phyloP scores from a whole-genome alignment of 1,140 invertebrate genomes.

The Homarus americanus region DNA sequence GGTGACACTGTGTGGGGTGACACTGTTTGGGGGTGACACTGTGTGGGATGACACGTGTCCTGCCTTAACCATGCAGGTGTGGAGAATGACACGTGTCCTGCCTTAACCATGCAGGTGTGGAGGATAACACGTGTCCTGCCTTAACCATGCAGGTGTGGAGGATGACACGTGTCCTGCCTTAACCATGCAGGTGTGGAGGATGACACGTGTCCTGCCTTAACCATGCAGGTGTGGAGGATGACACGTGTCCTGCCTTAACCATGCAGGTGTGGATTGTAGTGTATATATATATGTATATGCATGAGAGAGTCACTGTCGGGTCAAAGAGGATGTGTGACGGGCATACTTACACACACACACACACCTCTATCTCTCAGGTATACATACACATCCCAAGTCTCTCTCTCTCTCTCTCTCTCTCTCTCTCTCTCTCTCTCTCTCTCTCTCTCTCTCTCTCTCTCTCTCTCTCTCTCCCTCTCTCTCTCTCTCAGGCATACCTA shows the following conservation, averaged over 20 bases:
- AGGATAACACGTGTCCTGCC: not conserved
- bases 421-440: no score
- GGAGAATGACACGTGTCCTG: not conserved
- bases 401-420: no score
- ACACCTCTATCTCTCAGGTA: no score
- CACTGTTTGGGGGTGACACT: no score
- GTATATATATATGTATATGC: not conserved
- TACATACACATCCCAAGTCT: no score
- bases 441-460: no score
- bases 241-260: slow-evolving; percentile 26
- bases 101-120: not conserved
- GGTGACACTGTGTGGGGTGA: no score
- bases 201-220: not conserved
- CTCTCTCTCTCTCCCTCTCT: no score
- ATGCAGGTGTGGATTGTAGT: slow-evolving; percentile 6
- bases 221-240: not conserved
- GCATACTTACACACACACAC: no score
- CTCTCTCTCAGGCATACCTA: slow-evolving; percentile 21
- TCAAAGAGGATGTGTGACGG: slow-evolving; percentile 28
- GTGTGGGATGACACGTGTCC: no score
- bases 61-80: not conserved
- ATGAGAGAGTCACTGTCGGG: not conserved
- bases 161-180: not conserved
- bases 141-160: slow-evolving; percentile 20
- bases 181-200: not conserved